Conservation (phyloP, 53 echinoderm and acorn worm species). For the Holothuria scabra region DNA sequence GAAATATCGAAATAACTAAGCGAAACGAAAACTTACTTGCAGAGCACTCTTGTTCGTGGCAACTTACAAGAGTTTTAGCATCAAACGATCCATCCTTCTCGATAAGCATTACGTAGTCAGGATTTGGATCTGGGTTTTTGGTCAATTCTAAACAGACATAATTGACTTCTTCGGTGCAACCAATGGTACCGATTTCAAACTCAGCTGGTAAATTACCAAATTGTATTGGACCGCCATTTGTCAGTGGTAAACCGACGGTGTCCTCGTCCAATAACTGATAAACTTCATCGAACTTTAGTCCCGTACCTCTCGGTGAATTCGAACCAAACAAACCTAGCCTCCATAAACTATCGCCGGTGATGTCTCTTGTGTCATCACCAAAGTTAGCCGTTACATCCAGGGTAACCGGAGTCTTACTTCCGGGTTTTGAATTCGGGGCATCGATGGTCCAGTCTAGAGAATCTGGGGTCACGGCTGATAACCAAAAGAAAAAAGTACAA, state of each 20-base stretch:
- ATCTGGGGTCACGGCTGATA: constrained; percentile 27
- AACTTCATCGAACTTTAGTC: constrained; percentile 25
- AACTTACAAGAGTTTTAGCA: constrained; percentile 12
- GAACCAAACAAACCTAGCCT: constrained; percentile 34
- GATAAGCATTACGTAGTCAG: constrained; percentile 39
- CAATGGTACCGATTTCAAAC: constrained; percentile 38
- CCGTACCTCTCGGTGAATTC: neutral
- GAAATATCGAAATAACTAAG: no score
- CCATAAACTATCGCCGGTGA: constrained; percentile 19
- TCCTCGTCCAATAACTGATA: constrained; percentile 18
- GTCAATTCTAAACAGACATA: constrained; percentile 33
- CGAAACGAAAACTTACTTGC: neutral
- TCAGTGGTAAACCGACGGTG: neutral
- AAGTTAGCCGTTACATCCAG: neutral
- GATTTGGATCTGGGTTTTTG: constrained; percentile 13
- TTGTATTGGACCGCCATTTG: neutral
- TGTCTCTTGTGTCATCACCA: constrained; percentile 24
- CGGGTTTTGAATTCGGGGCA: neutral
- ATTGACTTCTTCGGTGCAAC: constrained; percentile 15
- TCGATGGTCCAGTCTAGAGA: neutral
- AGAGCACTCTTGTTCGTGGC: constrained; percentile 20
- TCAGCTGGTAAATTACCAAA: constrained; percentile 7
- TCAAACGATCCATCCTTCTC: constrained; percentile 24
- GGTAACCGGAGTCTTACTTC: neutral
- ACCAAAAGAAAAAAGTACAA: no score